Evolutionary conservation across 2,888 invertebrate genomes (phyloP).

Genomic region (Malthinus seriepunctatus): DNA sequence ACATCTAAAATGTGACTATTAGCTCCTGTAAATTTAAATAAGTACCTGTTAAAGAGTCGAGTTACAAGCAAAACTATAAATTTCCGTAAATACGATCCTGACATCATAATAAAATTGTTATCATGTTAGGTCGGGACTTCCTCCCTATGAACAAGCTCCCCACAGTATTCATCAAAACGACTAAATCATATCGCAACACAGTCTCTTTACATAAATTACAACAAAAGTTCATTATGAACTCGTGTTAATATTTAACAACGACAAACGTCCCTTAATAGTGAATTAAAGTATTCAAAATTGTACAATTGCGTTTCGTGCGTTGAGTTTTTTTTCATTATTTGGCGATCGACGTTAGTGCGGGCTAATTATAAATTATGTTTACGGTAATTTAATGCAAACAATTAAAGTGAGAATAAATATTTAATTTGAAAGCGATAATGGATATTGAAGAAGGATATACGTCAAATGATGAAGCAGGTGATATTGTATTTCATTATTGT

Average conservation of each 20-base stretch:
- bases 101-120: slow-evolving; percentile 32
- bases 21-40: background rate
- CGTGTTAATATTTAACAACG: slow-evolving; percentile 15
- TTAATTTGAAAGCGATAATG: background rate
- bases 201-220: slow-evolving; percentile 7
- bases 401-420: too few relatives aligned
- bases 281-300: background rate
- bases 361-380: too few relatives aligned
- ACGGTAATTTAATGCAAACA: too few relatives aligned
- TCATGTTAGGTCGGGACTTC: slow-evolving; percentile 40
- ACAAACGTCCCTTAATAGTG: slow-evolving; percentile 5
- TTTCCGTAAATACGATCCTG: slow-evolving; percentile 31
- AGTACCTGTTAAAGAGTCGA: background rate
- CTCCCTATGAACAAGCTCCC: slow-evolving; percentile 34
- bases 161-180: slow-evolving; percentile 20
- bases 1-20: background rate
- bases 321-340: background rate
- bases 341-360: too few relatives aligned
- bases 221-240: slow-evolving; percentile 14
- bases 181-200: slow-evolving; percentile 25
- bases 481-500: background rate
- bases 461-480: background rate
- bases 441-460: background rate
- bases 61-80: slow-evolving; percentile 1
- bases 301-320: background rate